Evolutionary conservation across 2,113 vertebrate genomes (phyloP).

Genomic region (Genyomyrus donnyi): DNA sequence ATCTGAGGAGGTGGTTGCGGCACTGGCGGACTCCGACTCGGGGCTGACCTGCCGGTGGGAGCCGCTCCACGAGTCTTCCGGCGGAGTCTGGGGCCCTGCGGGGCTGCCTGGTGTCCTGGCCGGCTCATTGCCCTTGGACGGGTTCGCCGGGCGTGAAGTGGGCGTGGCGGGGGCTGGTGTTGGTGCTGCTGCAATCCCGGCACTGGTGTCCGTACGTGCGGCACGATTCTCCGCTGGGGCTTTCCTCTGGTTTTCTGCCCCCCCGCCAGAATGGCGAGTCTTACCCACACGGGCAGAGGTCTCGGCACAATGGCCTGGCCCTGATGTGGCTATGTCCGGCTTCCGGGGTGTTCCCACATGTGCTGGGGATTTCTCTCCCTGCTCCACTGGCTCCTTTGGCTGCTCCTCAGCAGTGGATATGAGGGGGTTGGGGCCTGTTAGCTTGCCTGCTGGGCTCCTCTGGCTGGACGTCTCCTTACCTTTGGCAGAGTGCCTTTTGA

Average conservation of each 20-base stretch:
- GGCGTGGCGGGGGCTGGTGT: constrained; percentile 2
- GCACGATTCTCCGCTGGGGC: constrained; percentile 13
- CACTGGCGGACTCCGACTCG: constrained; percentile 84
- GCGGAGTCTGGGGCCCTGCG: constrained; percentile 62
- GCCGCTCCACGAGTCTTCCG: constrained; percentile 69
- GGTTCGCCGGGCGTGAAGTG: constrained; percentile 29
- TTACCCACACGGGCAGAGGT: background rate
- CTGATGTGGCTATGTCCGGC: background rate
- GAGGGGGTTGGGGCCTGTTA: background rate
- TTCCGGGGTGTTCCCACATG: background rate
- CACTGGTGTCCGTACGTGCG: background rate
- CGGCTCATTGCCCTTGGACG: constrained; percentile 58
- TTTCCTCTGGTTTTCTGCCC: constrained; percentile 7
- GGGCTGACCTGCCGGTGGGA: constrained; percentile 78
- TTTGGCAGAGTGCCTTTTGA: constrained; percentile 44
- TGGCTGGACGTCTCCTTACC: constrained; percentile 31
- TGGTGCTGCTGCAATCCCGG: constrained; percentile 17
- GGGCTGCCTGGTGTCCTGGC: constrained; percentile 62
- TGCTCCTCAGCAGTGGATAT: background rate
- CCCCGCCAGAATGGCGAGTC: constrained; percentile 16
- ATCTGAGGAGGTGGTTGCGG: constrained; percentile 85
- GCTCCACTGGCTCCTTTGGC: background rate
- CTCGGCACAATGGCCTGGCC: background rate
- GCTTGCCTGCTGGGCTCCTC: constrained; percentile 13
- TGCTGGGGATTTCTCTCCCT: background rate